These are phyloP conservation scores for Callyntrura guangdongensis DNA, from an alignment of 2,888 invertebrate species.

Conservation along the genomic window DNA sequence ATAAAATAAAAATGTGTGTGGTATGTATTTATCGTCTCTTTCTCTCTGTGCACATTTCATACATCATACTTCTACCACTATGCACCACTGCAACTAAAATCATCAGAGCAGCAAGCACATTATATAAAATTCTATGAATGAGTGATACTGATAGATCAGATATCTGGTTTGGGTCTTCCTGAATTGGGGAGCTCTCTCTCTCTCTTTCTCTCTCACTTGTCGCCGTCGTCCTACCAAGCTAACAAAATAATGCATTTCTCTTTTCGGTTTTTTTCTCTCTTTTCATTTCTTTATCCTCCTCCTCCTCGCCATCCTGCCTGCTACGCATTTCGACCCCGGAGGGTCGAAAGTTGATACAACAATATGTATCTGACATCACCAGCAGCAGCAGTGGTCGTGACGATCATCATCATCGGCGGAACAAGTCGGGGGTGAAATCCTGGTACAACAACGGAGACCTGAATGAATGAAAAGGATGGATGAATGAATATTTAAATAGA, in stretches of 20 bases:
- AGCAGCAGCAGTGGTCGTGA: conserved; percentile 36
- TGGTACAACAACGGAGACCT: conserved; percentile 51
- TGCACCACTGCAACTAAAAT: conserved; percentile 6
- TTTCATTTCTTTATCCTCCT: conserved; percentile 41
- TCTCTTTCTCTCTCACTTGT: neutral
- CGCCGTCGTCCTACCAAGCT: neutral
- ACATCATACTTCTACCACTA: neutral
- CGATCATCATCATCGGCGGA: conserved; percentile 9
- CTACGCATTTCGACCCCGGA: conserved; percentile 61
- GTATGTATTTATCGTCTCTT: neutral
- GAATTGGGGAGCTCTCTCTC: conserved; percentile 51
- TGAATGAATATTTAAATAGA: conserved; percentile 72
- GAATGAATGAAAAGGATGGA: conserved; percentile 58
- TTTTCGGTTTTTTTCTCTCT: conserved; percentile 3
- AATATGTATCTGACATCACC: conserved; percentile 73
- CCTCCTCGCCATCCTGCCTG: conserved; percentile 24
- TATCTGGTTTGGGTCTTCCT: conserved; percentile 67
- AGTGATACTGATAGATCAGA: conserved; percentile 73
- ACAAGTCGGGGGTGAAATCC: conserved; percentile 64
- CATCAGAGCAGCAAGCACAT: neutral
- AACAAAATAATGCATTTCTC: conserved; percentile 48
- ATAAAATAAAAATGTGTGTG: conserved; percentile 33
- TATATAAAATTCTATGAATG: conserved; percentile 71
- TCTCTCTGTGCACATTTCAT: neutral
- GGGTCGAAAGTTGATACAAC: conserved; percentile 75